A percentile compares a stretch with the other conserved stretches of the same genome.
These are phyloP conservation scores for Drosophila longiperda DNA, from an alignment of 2,888 invertebrate genomes.

Conservation along the genomic window DNA sequence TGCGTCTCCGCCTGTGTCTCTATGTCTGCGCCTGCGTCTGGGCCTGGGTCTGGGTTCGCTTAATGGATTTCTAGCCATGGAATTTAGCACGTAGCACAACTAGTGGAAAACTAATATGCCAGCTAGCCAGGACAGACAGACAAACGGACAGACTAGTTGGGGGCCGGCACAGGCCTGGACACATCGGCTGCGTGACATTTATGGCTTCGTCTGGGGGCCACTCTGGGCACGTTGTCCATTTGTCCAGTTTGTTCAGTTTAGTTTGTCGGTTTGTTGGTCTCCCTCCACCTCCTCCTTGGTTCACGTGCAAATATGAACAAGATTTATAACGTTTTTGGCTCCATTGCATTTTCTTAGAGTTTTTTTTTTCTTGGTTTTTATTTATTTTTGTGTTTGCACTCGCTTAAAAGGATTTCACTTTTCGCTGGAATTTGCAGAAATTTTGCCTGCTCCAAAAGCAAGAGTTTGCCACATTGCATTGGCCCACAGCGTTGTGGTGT, in stretches of 20 bases:
- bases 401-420: constrained; percentile 78
- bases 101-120: constrained; percentile 74
- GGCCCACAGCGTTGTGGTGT: not conserved
- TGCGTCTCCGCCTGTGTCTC: constrained; percentile 10
- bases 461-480: constrained; percentile 30
- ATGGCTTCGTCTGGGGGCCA: constrained; percentile 66
- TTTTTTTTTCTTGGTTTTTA: constrained; percentile 24
- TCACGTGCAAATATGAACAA: constrained; percentile 77
- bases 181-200: constrained; percentile 67
- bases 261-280: constrained; percentile 19
- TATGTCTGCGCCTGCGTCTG: no score
- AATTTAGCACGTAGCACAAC: constrained; percentile 74
- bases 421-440: constrained; percentile 62
- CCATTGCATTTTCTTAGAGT: constrained; percentile 65
- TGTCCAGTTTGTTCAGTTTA: constrained; percentile 22
- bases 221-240: constrained; percentile 23
- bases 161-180: constrained; percentile 16
- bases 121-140: constrained; percentile 7
- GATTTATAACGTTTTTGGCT: constrained; percentile 70
- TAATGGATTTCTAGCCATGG: constrained; percentile 75
- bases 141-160: not conserved
- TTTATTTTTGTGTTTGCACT: constrained; percentile 50
- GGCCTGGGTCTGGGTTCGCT: constrained; percentile 35
- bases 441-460: constrained; percentile 37
- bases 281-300: constrained; percentile 7